Conservation (phyloP, 2,797 vertebrate genomes). For the Cyprinodon diabolis region DNA sequence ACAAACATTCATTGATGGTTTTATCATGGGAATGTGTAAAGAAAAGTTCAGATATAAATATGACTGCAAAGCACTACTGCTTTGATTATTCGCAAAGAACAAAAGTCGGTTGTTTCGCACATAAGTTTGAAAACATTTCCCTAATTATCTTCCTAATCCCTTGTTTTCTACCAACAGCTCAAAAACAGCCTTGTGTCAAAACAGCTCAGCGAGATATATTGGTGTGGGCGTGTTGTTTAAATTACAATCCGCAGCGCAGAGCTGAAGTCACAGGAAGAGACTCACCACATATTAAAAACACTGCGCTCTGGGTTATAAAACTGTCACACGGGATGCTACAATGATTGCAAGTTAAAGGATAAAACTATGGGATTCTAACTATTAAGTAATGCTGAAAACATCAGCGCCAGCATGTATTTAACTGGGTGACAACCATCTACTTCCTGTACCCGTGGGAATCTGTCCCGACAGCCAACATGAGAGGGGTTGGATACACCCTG, state of each 20-base stretch:
- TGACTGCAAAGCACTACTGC: too few species aligned
- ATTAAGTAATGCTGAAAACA: background rate
- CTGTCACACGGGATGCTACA: conserved; percentile 5
- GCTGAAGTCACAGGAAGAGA: conserved; percentile 1
- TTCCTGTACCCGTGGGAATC: background rate
- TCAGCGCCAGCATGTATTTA: background rate
- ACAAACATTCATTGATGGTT: too few species aligned
- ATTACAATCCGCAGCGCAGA: background rate
- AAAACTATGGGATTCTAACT: background rate
- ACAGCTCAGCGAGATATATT: background rate
- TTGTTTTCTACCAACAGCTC: background rate
- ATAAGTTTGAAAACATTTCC: background rate
- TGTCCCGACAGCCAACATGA: background rate
- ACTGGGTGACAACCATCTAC: background rate
- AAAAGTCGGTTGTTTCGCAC: background rate
- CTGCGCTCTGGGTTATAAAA: background rate
- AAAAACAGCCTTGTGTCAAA: background rate
- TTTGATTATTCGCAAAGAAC: background rate
- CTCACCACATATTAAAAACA: background rate
- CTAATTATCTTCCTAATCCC: background rate
- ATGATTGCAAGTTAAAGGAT: background rate
- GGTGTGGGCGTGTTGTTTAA: conserved; percentile 2
- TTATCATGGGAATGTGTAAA: background rate
- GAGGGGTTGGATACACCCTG: background rate
- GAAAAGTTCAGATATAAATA: background rate